Evolutionary conservation across 2,888 invertebrate species (phyloP).

Genomic region (Dichetophora obliterata): DNA sequence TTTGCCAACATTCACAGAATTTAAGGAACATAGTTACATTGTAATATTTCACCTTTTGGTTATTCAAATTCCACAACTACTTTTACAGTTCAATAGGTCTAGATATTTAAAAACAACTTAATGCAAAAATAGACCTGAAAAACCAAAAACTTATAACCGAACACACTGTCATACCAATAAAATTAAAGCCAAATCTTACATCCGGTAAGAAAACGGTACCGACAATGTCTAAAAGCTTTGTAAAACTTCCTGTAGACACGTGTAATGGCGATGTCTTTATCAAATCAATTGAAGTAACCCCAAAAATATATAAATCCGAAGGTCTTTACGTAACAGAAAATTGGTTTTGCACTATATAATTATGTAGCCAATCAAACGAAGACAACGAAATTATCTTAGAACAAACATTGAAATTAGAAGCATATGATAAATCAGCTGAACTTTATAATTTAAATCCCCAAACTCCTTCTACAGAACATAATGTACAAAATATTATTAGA

Average conservation of each 20-base stretch:
- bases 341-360: background rate
- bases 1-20: background rate
- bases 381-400: background rate
- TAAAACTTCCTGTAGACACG: conserved; percentile 30
- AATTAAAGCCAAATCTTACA: conserved; percentile 26
- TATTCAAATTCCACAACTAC: too few species aligned
- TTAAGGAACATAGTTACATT: background rate
- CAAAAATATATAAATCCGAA: background rate
- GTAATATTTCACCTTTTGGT: conserved; percentile 39
- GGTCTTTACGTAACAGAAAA: background rate
- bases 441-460: background rate
- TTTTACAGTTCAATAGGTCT: background rate
- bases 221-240: conserved; percentile 21
- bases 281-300: background rate
- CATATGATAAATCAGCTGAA: background rate
- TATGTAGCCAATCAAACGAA: background rate
- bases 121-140: conserved; percentile 31
- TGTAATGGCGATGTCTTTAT: background rate
- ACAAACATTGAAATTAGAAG: background rate
- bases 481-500: background rate
- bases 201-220: conserved; percentile 22
- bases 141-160: conserved; percentile 22
- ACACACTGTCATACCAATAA: background rate
- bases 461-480: background rate
- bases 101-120: conserved; percentile 18